Base-by-base conservation (phyloP, 2,113 vertebrate species). In the Neogobius melanostomus region DNA sequence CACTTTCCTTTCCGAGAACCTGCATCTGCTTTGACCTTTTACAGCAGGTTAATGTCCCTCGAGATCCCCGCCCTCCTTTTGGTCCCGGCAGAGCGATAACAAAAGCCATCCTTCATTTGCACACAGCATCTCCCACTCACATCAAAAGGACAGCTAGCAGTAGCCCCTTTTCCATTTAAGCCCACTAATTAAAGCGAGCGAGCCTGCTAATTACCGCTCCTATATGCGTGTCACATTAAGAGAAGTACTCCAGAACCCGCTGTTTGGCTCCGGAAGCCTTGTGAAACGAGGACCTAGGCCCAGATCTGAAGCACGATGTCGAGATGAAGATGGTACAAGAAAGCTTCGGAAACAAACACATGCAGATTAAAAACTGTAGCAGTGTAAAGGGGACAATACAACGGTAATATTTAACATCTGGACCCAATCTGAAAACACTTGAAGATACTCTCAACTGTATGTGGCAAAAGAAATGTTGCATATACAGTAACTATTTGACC, bases 161-260 rank as follows among this genome's bases (percentile, higher is more conserved):
- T 51, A 52, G 9, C 66, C n/a, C 45, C 4, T 36, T 21, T 81
- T 74, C 75, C 77, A 69, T 81, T 85, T 82, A 78, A 84, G 69
- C 53, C 65, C 78, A 36, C 73, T 87, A 82, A 89, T 85, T 81
- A 85, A 56, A 76, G 76, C 71, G 42, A 79, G 77, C 17, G 69
- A 83, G 74, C 54, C 74, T 57, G 81, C 76, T 84, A 87, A 85
- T 89, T 84, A 83, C 77, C 1, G 48, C 69, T 63, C 56, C 57
- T 75, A 59, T 72, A 74, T 64, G 69, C 44, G 74, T 6, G 77
- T 75, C 70, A 76, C 70, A 64, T 65, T 66, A 72, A 76, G 54
- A 81, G 47, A 76, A 42, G 47, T 52, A 67, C 79, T 59, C 50
- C 48, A 52, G 60, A 5, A 64, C 45, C 59, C 28, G 11, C 69